phyloP scores from a whole-genome alignment of 1,140 invertebrate genomes.

The Bombus pascuorum region DNA sequence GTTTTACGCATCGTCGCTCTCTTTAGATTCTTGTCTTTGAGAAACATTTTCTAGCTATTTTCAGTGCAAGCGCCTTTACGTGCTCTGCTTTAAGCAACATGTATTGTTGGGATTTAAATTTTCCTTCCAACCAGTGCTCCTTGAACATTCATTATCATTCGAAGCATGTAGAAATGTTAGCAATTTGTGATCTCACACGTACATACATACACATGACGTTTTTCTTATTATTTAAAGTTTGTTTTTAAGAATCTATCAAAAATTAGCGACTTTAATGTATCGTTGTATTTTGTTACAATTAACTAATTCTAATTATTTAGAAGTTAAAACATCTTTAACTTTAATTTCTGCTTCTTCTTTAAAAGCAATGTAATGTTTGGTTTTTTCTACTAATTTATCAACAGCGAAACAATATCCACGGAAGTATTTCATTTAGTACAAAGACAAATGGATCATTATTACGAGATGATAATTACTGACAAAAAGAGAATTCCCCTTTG shows the following conservation, averaged over 20 bases:
- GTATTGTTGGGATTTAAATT: constrained; percentile 10
- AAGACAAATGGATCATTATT: constrained; percentile 94
- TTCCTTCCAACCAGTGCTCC: neutral
- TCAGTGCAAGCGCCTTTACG: neutral
- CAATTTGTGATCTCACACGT: neutral
- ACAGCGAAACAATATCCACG: constrained; percentile 94
- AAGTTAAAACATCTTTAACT: neutral
- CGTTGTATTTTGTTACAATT: neutral
- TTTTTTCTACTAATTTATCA: constrained; percentile 58
- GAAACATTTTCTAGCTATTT: constrained; percentile 27
- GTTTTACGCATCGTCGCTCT: constrained; percentile 71
- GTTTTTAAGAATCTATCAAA: neutral
- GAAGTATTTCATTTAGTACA: constrained; percentile 96
- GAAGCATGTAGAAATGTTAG: neutral
- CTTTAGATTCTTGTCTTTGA: constrained; percentile 52
- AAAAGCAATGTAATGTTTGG: neutral
- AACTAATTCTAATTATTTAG: neutral
- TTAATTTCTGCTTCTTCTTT: neutral
- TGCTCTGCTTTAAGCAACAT: neutral
- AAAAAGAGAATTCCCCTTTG: constrained; percentile 93
- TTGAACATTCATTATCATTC: neutral
- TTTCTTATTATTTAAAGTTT: neutral
- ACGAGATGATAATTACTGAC: constrained; percentile 93
- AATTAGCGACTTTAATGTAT: neutral
- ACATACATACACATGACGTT: neutral